A percentile compares a stretch with the other conserved stretches of the same genome.
phyloP scores from a whole-genome alignment of 2,113 vertebrate species.

The Mobula birostris region DNA sequence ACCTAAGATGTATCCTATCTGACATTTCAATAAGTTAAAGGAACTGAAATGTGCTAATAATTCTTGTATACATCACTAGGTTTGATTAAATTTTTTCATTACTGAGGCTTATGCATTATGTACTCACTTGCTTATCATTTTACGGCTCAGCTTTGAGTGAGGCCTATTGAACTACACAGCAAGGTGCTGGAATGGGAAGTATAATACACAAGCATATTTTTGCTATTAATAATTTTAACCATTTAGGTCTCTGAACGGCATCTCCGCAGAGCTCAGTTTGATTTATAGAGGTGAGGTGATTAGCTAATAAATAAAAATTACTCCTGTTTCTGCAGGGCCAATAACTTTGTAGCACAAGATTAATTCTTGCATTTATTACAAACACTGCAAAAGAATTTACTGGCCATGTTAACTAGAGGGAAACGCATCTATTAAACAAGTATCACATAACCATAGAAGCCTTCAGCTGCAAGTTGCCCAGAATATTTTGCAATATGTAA shows the following conservation, averaged over 20 bases:
- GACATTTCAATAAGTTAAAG: constrained; percentile 33
- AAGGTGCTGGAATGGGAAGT: background rate
- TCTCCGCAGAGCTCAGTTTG: background rate
- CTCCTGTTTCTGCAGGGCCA: background rate
- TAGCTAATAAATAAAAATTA: constrained; percentile 23
- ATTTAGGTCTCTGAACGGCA: background rate
- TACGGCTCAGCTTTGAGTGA: constrained; percentile 13
- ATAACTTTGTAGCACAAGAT: background rate
- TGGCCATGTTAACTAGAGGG: background rate
- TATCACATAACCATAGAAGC: background rate
- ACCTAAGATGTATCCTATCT: background rate
- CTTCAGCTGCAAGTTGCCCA: background rate
- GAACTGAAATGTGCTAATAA: constrained; percentile 35
- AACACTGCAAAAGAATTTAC: constrained; percentile 13
- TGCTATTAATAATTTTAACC: constrained; percentile 27
- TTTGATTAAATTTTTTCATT: constrained; percentile 37
- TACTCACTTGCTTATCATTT: constrained; percentile 30
- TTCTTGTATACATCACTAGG: constrained; percentile 34
- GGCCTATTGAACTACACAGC: background rate
- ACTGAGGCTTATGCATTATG: constrained; percentile 2
- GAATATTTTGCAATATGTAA: background rate
- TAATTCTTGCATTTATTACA: constrained; percentile 24
- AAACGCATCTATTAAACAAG: constrained; percentile 10
- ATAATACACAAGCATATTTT: constrained; percentile 29
- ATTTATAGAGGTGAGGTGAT: constrained; percentile 1